Evolutionary conservation across 1,140 invertebrate genomes (phyloP), one percentile per base, ranked within the genome.

Genomic region (Achatina immaculata): DNA sequence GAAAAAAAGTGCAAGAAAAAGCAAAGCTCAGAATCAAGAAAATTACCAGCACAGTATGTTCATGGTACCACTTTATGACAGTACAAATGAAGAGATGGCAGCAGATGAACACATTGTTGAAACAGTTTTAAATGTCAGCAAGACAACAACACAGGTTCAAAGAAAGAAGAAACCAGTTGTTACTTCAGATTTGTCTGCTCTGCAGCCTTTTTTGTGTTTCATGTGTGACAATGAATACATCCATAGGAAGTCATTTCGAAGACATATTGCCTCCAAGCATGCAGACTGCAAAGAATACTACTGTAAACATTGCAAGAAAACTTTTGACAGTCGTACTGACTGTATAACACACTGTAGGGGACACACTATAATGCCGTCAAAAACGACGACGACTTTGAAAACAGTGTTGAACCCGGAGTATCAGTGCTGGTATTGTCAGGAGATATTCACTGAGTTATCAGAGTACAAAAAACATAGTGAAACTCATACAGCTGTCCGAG

Each of bases 31-130:
- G n/a, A 11, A 7, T 48, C 16, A 36, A 58, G 3, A 42, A 1
- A 65, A 6, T 55, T 62, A 7, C n/a, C 28, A 76, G 24, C 40
- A 34, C 28, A 76, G 28, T 24, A 76, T 76, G 74, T 76, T 42
- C 42, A 76, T 76, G 31, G 31, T 76, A 55, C 74, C 74, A 19
- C 3, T 62, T 16, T 58, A 76, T 62, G 58, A 76, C 24, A 65
- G 58, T 34, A 65, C 40, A 24, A 38, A 43, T 76, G 74, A 76
- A 58, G 74, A 76, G 3, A 31, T 38, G 21, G 74, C 48, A 4
- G 16, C 36, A 11, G 74, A 76, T 38, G 74, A 76, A n/a, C 51
- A 58, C 43, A 62, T 62, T 21, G 51, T 76, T 11, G 74, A 76
- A 62, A 62, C 58, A 38, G 14, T 76, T 31, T 0, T 76, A 6